A percentile compares a stretch with the other conserved stretches of the same genome.
These are phyloP conservation scores for Hirundo rustica DNA, from an alignment of 2,797 vertebrate genomes.

Conservation along the genomic window DNA sequence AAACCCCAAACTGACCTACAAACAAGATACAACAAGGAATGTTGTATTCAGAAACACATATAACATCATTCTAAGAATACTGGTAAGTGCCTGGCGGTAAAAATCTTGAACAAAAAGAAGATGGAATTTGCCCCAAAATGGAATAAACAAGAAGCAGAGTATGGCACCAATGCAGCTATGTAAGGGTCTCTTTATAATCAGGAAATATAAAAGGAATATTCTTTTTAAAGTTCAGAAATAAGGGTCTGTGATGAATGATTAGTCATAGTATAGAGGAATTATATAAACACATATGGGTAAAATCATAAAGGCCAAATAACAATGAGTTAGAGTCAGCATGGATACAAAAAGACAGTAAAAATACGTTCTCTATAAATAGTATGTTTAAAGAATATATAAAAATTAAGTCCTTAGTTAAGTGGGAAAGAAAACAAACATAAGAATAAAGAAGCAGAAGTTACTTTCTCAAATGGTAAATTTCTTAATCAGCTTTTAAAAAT, in stretches of 20 bases:
- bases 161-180: neutral
- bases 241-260: neutral
- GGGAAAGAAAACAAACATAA: neutral
- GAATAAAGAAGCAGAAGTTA: neutral
- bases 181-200: neutral
- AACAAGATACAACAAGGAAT: neutral
- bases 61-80: neutral
- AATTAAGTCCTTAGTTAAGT: neutral
- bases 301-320: constrained; percentile 11
- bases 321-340: neutral
- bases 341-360: neutral
- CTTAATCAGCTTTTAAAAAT: neutral
- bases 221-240: neutral
- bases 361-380: neutral
- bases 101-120: neutral
- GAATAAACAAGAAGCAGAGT: neutral
- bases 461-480: neutral
- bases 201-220: neutral
- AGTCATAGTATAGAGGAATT: neutral
- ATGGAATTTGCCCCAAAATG: neutral
- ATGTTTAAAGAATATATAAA: neutral
- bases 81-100: neutral
- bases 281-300: neutral
- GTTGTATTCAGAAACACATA: neutral
- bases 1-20: neutral